Percentiles rank a stretch among this genome's conserved stretches.
Evolutionary conservation across 2,797 vertebrate species (phyloP).

Genomic region (Sebastiscus albofasciatus): DNA sequence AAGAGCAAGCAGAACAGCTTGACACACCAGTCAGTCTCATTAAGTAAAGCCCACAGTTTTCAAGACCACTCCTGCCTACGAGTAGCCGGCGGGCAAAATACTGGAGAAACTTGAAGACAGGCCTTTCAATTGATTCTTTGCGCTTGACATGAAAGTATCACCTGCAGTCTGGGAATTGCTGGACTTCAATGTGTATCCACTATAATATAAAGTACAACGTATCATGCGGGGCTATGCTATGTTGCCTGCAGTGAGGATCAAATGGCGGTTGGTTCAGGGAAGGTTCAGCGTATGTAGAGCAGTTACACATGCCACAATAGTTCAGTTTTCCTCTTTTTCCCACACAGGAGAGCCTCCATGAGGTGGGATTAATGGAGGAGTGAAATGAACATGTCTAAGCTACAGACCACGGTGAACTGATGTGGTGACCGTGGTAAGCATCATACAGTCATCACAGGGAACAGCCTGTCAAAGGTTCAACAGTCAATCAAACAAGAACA

Average conservation of each 20-base stretch:
- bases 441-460: not conserved
- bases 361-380: not conserved
- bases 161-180: constrained; percentile 49
- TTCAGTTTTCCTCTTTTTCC: constrained; percentile 15
- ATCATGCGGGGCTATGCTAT: constrained; percentile 15
- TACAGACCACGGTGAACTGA: not conserved
- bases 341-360: not conserved
- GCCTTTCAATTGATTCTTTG: constrained; percentile 63
- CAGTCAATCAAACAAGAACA: not conserved
- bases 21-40: constrained; percentile 65
- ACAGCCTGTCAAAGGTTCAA: constrained; percentile 4
- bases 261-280: constrained; percentile 48
- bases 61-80: constrained; percentile 24
- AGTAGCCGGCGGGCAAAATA: constrained; percentile 55
- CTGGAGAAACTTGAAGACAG: constrained; percentile 38
- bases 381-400: constrained; percentile 12
- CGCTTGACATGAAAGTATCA: constrained; percentile 65
- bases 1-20: constrained; percentile 55
- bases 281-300: constrained; percentile 45
- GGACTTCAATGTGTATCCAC: constrained; percentile 26
- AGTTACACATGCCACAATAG: constrained; percentile 20
- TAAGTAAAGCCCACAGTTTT: constrained; percentile 50
- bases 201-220: not conserved
- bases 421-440: not conserved
- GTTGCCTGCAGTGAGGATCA: constrained; percentile 55